Evolutionary conservation across 2,113 vertebrate genomes (phyloP), one percentile per base, ranked within the genome.

Genomic region (Silurus asotus): DNA sequence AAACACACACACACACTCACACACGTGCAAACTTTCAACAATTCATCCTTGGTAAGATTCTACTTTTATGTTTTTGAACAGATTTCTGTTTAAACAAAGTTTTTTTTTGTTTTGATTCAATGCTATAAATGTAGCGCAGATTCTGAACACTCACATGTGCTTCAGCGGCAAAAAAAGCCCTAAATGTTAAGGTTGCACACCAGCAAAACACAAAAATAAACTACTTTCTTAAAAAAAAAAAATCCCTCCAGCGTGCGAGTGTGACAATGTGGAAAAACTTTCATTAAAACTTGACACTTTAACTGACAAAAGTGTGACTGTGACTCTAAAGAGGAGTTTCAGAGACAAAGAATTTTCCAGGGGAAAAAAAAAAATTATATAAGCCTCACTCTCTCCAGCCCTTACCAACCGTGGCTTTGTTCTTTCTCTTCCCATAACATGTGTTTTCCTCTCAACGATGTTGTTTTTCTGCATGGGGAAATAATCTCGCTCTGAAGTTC

Each of bases 401-500:
- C 53, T 83, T 85, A 79, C 86, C 58, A 76, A 64, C 86, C 91
- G 91, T 88, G 82, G 90, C 92, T 90, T 87, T 87, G 48, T 84
- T 81, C 65, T 87, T 77, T 76, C 51, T 86, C 51, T 49, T 89
- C 87, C 86, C 84, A 75, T 80, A 85, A 89, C 87, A 75, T 92
- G 88, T 91, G 92, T 90, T 88, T 90, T 84, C 81, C 20, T 80
- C 83, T 82, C 75, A 90, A 90, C 90, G 89, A 90, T 88, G 88
- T 89, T 84, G 37, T 89, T 93, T 37, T 88, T 88, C 88, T 90
- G 89, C 88, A 90, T 78, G 86, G 86, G 85, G 78, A 80, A 82
- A 90, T 82, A 92, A 92, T 91, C 91, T 91, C 90, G 88, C 89
- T 86, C 59, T 92, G 90, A 90, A 93, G 88, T 92, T 90, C 91